A percentile compares a stretch with the other conserved stretches of the same genome.
Conservation (phyloP, 2,888 invertebrate species). For the Cryptosula pallasiana region DNA sequence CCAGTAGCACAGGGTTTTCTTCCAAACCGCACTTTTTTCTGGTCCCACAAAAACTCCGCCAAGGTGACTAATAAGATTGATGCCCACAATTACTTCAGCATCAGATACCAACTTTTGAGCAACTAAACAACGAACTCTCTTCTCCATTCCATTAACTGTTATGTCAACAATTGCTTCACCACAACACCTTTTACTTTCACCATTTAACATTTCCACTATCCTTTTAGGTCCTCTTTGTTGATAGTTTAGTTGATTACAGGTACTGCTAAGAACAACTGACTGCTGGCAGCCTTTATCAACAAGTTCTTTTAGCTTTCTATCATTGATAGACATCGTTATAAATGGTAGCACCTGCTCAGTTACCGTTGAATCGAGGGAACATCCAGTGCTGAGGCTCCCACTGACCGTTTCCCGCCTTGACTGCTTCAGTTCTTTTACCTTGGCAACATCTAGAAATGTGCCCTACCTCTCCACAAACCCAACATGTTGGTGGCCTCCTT, state of each 20-base stretch:
- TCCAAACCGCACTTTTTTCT: neutral
- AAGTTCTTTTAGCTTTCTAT: neutral
- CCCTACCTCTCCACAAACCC: neutral
- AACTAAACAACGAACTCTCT: neutral
- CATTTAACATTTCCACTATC: neutral
- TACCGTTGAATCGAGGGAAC: neutral
- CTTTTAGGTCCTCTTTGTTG: neutral
- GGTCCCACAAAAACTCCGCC: neutral
- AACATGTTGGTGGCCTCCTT: neutral
- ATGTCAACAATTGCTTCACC: neutral
- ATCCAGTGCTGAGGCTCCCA: neutral
- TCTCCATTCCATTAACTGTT: neutral
- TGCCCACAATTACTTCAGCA: neutral
- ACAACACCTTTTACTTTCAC: neutral
- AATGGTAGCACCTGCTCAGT: neutral
- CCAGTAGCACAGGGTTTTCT: neutral
- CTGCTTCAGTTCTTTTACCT: neutral
- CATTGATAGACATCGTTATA: neutral
- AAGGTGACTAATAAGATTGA: neutral
- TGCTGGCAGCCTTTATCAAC: neutral
- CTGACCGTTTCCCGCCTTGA: neutral
- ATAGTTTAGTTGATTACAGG: neutral
- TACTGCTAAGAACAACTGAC: neutral
- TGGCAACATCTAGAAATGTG: neutral
- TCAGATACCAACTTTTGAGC: too few species aligned